These are phyloP conservation scores for Acrobasis suavella DNA, from an alignment of 2,888 invertebrate genomes.

Conservation along the genomic window DNA sequence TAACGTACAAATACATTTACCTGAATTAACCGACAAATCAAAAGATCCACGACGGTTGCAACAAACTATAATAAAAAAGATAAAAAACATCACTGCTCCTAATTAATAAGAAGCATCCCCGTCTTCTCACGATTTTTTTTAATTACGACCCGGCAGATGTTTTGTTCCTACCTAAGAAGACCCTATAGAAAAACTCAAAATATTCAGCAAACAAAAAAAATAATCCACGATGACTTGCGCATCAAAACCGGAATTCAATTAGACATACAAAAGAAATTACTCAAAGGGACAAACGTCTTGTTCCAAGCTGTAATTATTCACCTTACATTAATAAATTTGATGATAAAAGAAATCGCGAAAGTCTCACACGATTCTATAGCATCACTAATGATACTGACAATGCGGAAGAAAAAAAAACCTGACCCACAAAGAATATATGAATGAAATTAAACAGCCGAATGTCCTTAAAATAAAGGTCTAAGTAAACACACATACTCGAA, in stretches of 20 bases:
- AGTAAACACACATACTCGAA: slow-evolving; percentile 69
- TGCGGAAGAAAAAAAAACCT: slow-evolving; percentile 70
- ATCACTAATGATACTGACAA: slow-evolving; percentile 71
- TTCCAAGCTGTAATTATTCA: slow-evolving; percentile 75
- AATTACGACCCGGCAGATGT: slow-evolving; percentile 75
- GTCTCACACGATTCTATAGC: slow-evolving; percentile 68
- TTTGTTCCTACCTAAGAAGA: slow-evolving; percentile 62
- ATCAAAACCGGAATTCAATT: slow-evolving; percentile 79
- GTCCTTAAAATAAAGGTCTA: slow-evolving; percentile 74
- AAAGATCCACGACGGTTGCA: slow-evolving; percentile 35
- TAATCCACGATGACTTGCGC: slow-evolving; percentile 68
- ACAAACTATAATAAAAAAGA: slow-evolving; percentile 33
- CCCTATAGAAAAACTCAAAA: slow-evolving; percentile 62
- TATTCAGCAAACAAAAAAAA: slow-evolving; percentile 69
- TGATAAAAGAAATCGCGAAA: slow-evolving; percentile 33
- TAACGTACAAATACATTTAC: slow-evolving; percentile 2
- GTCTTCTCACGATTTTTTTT: slow-evolving; percentile 78
- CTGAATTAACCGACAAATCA: slow-evolving; percentile 20
- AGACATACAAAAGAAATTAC: slow-evolving; percentile 70
- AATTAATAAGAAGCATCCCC: slow-evolving; percentile 63
- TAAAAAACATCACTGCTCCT: slow-evolving; percentile 43
- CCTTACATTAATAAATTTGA: slow-evolving; percentile 43
- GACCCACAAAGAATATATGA: slow-evolving; percentile 64
- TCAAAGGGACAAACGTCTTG: slow-evolving; percentile 72
- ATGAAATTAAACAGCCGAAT: slow-evolving; percentile 68